A percentile compares a stretch with the other conserved stretches of the same genome.
phyloP scores from a whole-genome alignment of 1,140 invertebrate genomes.

The Onthophagus taurus region DNA sequence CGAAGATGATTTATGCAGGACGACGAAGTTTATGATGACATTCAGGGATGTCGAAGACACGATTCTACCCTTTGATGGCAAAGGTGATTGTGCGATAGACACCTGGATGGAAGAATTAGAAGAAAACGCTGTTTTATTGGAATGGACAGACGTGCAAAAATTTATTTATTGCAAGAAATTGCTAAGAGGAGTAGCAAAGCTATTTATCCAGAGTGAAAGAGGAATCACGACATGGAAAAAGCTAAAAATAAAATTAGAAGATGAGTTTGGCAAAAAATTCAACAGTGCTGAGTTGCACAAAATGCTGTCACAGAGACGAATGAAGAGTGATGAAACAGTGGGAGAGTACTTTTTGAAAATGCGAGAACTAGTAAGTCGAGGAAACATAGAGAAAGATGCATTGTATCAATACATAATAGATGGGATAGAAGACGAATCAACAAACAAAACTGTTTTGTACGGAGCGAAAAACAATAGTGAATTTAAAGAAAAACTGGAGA shows the following conservation, averaged over 20 bases:
- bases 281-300: slow-evolving; percentile 22
- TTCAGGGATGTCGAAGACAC: slow-evolving; percentile 23
- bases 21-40: slow-evolving; percentile 13
- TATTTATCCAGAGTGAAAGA: slow-evolving; percentile 17
- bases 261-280: slow-evolving; percentile 18
- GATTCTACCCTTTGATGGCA: slow-evolving; percentile 20
- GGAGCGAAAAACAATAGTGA: too few species aligned
- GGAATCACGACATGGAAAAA: slow-evolving; percentile 23
- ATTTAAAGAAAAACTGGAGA: too few species aligned
- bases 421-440: slow-evolving; percentile 15
- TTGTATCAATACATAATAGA: slow-evolving; percentile 22
- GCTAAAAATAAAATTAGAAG: slow-evolving; percentile 18
- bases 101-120: slow-evolving; percentile 27
- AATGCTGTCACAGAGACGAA: slow-evolving; percentile 17
- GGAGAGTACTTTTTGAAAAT: slow-evolving; percentile 33
- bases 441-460: slow-evolving; percentile 18
- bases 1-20: too few species aligned
- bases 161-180: slow-evolving; percentile 22
- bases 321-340: slow-evolving; percentile 21
- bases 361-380: too few species aligned
- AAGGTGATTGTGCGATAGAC: slow-evolving; percentile 13
- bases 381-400: slow-evolving; percentile 23
- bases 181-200: slow-evolving; percentile 18
- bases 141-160: slow-evolving; percentile 26
- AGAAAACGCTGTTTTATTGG: slow-evolving; percentile 19